A percentile compares a stretch with the other conserved stretches of the same genome.
phyloP scores from a whole-genome alignment of 2,113 vertebrate genomes.

The Labeo rohita region DNA sequence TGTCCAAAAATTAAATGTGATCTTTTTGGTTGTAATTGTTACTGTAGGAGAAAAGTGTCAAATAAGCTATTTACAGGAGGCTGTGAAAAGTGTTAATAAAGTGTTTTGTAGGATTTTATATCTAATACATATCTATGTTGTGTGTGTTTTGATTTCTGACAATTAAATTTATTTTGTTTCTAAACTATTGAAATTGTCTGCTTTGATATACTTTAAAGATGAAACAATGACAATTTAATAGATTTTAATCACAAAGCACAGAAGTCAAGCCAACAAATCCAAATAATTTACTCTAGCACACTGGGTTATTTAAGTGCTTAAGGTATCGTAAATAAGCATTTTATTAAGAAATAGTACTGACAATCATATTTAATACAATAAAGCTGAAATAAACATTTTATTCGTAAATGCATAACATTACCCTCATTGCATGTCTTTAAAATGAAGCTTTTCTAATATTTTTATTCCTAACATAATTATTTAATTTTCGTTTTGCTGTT shows the following conservation, averaged over 20 bases:
- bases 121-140: not conserved
- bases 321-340: no score
- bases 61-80: not conserved
- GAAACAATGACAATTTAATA: not conserved
- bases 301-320: no score
- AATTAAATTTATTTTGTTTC: not conserved
- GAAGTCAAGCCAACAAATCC: not conserved
- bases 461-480: no score
- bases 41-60: constrained; percentile 1
- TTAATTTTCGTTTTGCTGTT: no score
- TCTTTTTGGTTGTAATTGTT: not conserved
- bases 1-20: not conserved
- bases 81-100: constrained; percentile 9
- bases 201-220: not conserved
- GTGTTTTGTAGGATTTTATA: not conserved
- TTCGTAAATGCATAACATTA: no score
- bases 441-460: no score
- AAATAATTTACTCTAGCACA: not conserved
- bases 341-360: not conserved
- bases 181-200: not conserved
- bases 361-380: not conserved
- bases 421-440: no score
- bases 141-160: not conserved
- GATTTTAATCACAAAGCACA: no score
- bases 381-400: no score